Percentiles rank a stretch among this genome's conserved stretches.
Evolutionary conservation across 2,113 vertebrate species (phyloP).

Genomic region (Apaloderma vittatum): DNA sequence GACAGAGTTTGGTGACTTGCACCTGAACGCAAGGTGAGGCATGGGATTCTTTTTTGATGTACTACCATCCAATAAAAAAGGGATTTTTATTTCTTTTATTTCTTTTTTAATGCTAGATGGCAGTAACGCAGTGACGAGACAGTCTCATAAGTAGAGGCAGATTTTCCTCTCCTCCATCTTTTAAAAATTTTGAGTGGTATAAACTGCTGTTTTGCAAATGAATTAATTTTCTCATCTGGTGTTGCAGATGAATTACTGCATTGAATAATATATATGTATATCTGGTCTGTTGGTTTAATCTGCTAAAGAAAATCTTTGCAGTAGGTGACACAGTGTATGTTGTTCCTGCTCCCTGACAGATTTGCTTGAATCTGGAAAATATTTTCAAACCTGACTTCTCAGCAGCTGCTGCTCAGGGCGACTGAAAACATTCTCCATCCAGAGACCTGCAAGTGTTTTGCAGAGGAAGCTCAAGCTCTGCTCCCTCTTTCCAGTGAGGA

Average conservation of each 20-base stretch:
- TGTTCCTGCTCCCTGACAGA: neutral
- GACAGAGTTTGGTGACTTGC: neutral
- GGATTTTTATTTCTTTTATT: neutral
- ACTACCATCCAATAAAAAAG: neutral
- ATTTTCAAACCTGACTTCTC: neutral
- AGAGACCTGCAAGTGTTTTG: neutral
- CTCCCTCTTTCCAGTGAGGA: neutral
- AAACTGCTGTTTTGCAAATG: neutral
- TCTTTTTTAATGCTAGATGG: neutral
- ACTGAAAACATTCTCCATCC: neutral
- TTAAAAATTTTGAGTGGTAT: neutral
- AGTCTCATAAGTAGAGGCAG: neutral
- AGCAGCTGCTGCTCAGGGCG: neutral
- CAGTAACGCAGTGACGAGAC: neutral
- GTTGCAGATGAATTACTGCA: neutral
- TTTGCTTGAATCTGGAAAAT: neutral
- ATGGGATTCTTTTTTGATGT: neutral
- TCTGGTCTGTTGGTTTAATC: neutral
- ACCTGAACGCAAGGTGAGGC: fast-evolving
- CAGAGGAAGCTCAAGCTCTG: neutral
- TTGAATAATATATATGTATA: neutral
- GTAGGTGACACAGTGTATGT: neutral
- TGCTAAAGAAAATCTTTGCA: neutral
- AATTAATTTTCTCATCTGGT: neutral
- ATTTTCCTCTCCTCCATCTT: neutral